Base-by-base conservation (phyloP, 2,888 invertebrate species). In the Leucozona laternaria region DNA sequence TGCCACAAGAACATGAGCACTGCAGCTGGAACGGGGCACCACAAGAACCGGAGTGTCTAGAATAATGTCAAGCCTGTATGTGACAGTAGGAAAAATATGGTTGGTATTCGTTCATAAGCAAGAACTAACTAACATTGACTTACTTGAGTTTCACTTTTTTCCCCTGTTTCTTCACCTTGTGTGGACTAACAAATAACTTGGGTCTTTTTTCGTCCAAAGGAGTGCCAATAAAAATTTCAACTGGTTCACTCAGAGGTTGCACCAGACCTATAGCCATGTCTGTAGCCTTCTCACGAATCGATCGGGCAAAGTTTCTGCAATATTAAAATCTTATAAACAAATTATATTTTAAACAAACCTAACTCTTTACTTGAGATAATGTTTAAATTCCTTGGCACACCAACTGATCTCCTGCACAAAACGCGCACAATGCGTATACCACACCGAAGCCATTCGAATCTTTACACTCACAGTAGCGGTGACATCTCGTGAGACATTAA, bases 201-300 rank as follows among this genome's bases (percentile, higher is more conserved):
- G 78, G n/a, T 22, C 45, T 71, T 55, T 71, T 82, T 13, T 86
- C 78, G 48, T 86, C 75, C 55, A 86, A 10, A 2, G 86, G 86
- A 15, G 78, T 78, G 1, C 17, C 37, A 5, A 87, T 37, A 7
- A 83, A 68, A 17, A 87, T 68, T 68, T 90, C 76, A 60, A 88
- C 34, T 28, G 95, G 64, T 15, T 90, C 91, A 57, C 89, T 89
- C 5, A 91, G 95, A 28, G 96, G 95, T 89, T 96, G 96, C 4
- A 97, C 97, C 79, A 98, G 94, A 0, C 97, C 97, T 82, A 97
- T 95, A 28, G 98, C 98, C 95, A 98, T 97, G 93, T 98, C 98
- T 0, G 97, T 96, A 43, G 98, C 98, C 72, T 98, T 98, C 73
- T 96, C 95, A 88, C 96, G 96, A 89, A 98, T 96, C 68, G 97